Conservation (phyloP, 1,140 invertebrate species). For the Drosophila sucinea region DNA sequence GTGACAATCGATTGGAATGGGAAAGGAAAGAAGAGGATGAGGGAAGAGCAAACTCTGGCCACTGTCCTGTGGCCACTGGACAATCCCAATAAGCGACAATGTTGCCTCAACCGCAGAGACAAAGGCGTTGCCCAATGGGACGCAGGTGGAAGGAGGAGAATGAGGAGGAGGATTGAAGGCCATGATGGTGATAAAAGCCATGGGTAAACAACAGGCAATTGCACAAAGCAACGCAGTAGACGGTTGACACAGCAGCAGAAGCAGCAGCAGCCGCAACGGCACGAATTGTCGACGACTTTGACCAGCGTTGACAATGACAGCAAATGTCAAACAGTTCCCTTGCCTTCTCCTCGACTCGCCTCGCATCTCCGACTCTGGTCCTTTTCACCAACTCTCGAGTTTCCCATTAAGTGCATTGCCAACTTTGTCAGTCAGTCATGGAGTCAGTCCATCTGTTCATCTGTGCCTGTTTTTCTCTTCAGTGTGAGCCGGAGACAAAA, state of each 20-base stretch:
- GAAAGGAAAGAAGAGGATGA: constrained; percentile 8
- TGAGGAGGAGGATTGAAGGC: not conserved
- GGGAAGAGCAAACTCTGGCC: not conserved
- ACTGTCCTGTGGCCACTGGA: constrained; percentile 26
- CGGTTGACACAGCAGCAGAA: constrained; percentile 25
- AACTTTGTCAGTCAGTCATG: constrained; percentile 37
- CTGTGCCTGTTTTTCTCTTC: constrained; percentile 15
- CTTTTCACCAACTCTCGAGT: not conserved
- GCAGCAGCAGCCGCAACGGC: constrained; percentile 28
- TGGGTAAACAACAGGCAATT: constrained; percentile 55
- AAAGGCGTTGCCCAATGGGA: constrained; percentile 50
- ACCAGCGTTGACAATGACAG: constrained; percentile 66
- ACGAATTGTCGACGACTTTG: constrained; percentile 47
- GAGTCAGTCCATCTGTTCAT: constrained; percentile 50
- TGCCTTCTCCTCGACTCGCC: not conserved
- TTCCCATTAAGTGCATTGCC: constrained; percentile 40
- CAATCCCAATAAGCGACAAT: constrained; percentile 49
- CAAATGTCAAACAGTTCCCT: constrained; percentile 72
- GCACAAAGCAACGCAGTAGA: constrained; percentile 56
- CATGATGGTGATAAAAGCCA: constrained; percentile 21
- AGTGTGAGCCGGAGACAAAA: constrained; percentile 57
- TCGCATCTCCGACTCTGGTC: not conserved
- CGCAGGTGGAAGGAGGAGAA: not conserved
- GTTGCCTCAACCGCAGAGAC: constrained; percentile 47
- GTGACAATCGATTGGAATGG: constrained; percentile 63